Percentiles rank a stretch among this genome's conserved stretches.
phyloP scores from a whole-genome alignment of 2,888 invertebrate genomes.

The Ellobium chinense region DNA sequence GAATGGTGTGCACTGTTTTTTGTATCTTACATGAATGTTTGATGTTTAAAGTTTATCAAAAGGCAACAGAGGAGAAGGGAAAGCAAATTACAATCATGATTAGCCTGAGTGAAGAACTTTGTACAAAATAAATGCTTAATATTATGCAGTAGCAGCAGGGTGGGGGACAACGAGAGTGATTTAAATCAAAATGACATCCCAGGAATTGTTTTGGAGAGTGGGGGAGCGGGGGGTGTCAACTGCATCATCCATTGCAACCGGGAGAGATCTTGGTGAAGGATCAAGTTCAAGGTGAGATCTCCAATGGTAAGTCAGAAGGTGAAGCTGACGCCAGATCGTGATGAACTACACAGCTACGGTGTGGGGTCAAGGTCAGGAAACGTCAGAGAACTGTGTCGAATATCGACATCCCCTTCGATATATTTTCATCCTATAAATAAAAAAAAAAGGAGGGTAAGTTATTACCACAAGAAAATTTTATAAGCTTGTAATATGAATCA shows the following conservation, averaged over 20 bases:
- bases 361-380: not conserved
- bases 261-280: not conserved
- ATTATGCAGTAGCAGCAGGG: too few species aligned
- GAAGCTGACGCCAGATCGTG: not conserved
- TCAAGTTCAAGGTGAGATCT: not conserved
- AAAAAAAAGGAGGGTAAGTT: not conserved
- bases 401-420: slow-evolving; percentile 74
- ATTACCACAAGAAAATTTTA: not conserved
- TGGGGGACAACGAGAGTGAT: too few species aligned
- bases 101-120: too few species aligned
- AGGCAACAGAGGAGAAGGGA: too few species aligned
- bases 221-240: not conserved
- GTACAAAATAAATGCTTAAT: too few species aligned
- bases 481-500: not conserved
- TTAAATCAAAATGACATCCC: too few species aligned
- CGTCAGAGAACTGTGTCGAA: slow-evolving; percentile 76
- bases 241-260: not conserved
- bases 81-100: too few species aligned
- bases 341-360: not conserved
- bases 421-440: slow-evolving; percentile 73
- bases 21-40: too few species aligned
- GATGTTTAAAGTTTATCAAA: too few species aligned
- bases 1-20: too few species aligned
- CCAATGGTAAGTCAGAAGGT: not conserved
- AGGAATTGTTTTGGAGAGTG: not conserved